Evolutionary conservation across 2,797 vertebrate genomes (phyloP).

Genomic region (Rachycentron canadum): DNA sequence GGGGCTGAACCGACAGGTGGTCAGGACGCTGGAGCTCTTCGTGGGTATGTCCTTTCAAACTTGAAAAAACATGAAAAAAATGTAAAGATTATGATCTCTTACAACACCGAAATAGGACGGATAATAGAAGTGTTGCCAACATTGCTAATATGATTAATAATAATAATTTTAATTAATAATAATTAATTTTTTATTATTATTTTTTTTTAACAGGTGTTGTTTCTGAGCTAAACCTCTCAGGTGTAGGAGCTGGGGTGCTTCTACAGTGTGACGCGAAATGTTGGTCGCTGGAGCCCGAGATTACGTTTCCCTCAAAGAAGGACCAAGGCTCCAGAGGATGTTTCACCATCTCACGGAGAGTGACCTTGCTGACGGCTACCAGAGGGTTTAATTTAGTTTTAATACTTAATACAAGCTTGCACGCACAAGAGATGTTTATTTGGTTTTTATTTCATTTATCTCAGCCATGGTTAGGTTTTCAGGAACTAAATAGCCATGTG

Average conservation of each 20-base stretch:
- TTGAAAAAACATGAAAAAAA: too few relatives aligned
- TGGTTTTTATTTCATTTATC: too few relatives aligned
- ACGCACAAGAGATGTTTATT: neutral
- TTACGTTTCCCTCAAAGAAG: neutral
- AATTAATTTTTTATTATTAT: too few relatives aligned
- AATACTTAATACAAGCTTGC: rapidly evolving
- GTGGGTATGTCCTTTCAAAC: conserved; percentile 32
- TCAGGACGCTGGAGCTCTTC: neutral
- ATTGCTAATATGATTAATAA: too few relatives aligned
- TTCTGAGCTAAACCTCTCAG: conserved; percentile 17
- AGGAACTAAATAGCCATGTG: too few relatives aligned
- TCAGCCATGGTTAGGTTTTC: too few relatives aligned
- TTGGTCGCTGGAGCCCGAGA: neutral
- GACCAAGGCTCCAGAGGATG: rapidly evolving
- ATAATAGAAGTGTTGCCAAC: too few relatives aligned
- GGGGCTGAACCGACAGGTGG: rapidly evolving
- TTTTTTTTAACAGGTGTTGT: neutral
- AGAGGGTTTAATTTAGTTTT: conserved; percentile 3
- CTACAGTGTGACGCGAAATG: conserved; percentile 29
- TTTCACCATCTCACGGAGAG: neutral
- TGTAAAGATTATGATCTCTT: too few relatives aligned
- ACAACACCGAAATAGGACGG: too few relatives aligned
- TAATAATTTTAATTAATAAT: too few relatives aligned
- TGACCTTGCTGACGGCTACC: neutral
- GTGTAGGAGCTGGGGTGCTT: rapidly evolving